Evolutionary conservation across 2,888 invertebrate species (phyloP), one percentile per base, ranked within the genome.

Genomic region (Spicauda simplicius): DNA sequence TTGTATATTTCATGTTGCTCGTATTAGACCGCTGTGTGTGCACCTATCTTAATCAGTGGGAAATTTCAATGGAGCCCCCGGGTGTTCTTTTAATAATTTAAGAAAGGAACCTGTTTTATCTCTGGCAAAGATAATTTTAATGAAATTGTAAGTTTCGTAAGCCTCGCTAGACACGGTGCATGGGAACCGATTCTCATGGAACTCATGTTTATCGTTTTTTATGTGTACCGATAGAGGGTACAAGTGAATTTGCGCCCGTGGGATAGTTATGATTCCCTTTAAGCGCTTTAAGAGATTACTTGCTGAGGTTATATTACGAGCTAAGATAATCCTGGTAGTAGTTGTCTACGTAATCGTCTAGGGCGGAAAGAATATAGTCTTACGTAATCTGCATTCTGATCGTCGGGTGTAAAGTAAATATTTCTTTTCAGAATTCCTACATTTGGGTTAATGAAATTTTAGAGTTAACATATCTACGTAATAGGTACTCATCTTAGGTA

Each of bases 91-190:
- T 67, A 72, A 75, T 75, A 72, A 74, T 72, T 72, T 74, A 69
- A 68, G 69, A 62, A 61, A 64, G 72, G 75, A 79, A 83, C 82
- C 77, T 70, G 83, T 81, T 80, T 72, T 76, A 72, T 74, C 72
- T 73, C 25, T 25, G 70, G 64, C 68, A 71, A 63, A 71, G 73
- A 80, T 83, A 77, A 77, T 84, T 82, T 81, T 70, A 79, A 83
- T 80, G 79, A 82, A 81, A 81, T 83, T 80, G 76, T 79, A 65
- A 75, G 80, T 84, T 83, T 81, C 80, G 80, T 82, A 85, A 85
- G 72, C 71, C 48, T n/a, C 50, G 37, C 11, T 69, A 48, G 16
- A 66, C 25, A 25, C 25, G 25, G 25, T 18, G 37, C 50, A 16
- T 52, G 57, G 57, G 64, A 64, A 57, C 52, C 50, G 52, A 18